phyloP scores from a whole-genome alignment of 2,797 vertebrate species.

The Telmatherina bonti region DNA sequence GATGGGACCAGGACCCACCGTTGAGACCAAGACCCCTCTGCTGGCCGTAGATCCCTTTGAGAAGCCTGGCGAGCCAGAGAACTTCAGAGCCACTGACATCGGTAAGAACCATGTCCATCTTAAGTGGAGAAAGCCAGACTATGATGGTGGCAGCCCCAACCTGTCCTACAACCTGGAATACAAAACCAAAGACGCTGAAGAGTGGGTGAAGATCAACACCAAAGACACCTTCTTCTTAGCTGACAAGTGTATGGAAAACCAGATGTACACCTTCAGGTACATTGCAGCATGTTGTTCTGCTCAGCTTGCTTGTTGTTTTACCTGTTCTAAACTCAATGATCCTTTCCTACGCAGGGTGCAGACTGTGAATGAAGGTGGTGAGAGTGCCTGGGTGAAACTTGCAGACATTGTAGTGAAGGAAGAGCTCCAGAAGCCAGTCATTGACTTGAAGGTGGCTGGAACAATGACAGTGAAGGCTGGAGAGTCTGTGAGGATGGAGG shows the following conservation, averaged over 20 bases:
- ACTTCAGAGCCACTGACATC: conserved; percentile 93
- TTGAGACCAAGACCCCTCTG: conserved; percentile 93
- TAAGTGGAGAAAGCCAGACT: conserved; percentile 95
- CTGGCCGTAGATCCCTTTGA: conserved; percentile 95
- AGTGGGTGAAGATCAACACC: conserved; percentile 92
- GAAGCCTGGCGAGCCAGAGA: conserved; percentile 96
- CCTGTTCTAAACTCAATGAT: not conserved
- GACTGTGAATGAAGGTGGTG: conserved; percentile 94
- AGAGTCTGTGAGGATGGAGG: conserved; percentile 95
- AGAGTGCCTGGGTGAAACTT: conserved; percentile 96
- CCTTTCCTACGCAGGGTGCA: conserved; percentile 87
- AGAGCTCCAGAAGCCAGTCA: conserved; percentile 94
- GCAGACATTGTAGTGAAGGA: conserved; percentile 93
- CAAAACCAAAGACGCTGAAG: conserved; percentile 90
- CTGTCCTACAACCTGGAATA: conserved; percentile 94
- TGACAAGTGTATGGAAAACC: conserved; percentile 93
- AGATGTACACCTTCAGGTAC: conserved; percentile 86
- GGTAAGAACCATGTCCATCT: conserved; percentile 94
- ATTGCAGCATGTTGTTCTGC: not conserved
- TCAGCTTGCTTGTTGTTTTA: not conserved
- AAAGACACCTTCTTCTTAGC: conserved; percentile 94
- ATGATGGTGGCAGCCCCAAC: conserved; percentile 96
- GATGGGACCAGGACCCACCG: conserved; percentile 91
- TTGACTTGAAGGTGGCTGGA: conserved; percentile 93
- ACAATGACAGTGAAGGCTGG: conserved; percentile 93